Evolutionary conservation across 2,797 vertebrate genomes (phyloP).

Genomic region (Siniperca undulata): DNA sequence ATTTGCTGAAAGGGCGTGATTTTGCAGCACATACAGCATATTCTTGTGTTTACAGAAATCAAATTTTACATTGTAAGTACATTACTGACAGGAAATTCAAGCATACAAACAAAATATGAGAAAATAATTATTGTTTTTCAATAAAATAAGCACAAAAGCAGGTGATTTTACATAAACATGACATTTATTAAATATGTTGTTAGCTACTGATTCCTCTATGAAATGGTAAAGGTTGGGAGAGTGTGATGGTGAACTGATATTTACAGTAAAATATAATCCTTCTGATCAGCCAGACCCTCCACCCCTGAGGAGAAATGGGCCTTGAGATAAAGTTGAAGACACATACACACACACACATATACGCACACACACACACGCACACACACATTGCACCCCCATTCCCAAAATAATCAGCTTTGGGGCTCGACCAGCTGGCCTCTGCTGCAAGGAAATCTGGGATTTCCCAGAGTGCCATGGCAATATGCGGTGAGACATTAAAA

Average conservation of each 20-base stretch:
- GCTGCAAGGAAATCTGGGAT: conserved; percentile 54
- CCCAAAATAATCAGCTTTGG: conserved; percentile 75
- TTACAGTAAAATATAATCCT: conserved; percentile 3
- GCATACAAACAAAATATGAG: not conserved
- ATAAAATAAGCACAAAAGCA: not conserved
- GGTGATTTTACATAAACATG: not conserved
- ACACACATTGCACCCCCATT: conserved; percentile 40
- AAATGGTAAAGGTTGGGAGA: not conserved
- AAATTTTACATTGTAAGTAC: not conserved
- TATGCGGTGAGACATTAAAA: conserved; percentile 39
- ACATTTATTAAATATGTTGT: not conserved
- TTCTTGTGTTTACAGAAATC: not conserved
- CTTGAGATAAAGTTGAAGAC: conserved; percentile 20
- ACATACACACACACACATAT: conserved; percentile 32
- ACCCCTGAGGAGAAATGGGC: conserved; percentile 12
- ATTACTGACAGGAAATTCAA: not conserved
- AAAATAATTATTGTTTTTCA: not conserved
- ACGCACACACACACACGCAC: conserved; percentile 30
- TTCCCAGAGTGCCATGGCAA: conserved; percentile 38
- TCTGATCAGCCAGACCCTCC: not conserved
- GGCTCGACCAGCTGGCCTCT: conserved; percentile 65
- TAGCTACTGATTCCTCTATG: not conserved
- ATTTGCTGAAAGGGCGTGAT: not conserved
- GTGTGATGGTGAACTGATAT: conserved; percentile 3
- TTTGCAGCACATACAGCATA: not conserved